Conservation (phyloP, 2,113 vertebrate genomes). For the Phycodurus eques region DNA sequence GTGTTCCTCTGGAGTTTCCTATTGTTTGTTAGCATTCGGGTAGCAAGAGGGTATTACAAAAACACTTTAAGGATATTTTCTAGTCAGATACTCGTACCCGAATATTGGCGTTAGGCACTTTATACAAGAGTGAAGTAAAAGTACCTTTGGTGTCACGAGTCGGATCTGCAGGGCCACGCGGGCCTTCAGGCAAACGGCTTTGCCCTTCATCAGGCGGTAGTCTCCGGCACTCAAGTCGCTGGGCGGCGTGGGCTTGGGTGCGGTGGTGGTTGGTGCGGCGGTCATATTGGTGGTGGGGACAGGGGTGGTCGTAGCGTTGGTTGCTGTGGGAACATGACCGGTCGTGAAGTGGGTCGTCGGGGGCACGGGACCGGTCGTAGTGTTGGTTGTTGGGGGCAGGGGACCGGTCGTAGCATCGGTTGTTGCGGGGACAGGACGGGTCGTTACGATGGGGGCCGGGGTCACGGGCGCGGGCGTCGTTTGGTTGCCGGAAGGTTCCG, state of each 20-base stretch:
- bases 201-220: slow-evolving; percentile 28
- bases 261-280: not conserved
- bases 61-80: too few relatives aligned
- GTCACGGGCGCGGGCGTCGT: not conserved
- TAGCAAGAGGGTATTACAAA: not conserved
- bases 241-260: slow-evolving; percentile 11
- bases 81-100: too few relatives aligned
- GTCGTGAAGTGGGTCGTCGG: not conserved
- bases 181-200: slow-evolving; percentile 43
- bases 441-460: not conserved
- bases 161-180: slow-evolving; percentile 54
- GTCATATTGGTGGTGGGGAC: not conserved
- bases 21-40: not conserved
- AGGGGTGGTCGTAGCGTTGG: not conserved
- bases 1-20: too few relatives aligned
- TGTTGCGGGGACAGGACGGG: not conserved
- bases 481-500: not conserved
- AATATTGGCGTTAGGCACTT: not conserved
- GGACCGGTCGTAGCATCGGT: not conserved
- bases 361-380: not conserved
- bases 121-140: not conserved
- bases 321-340: not conserved
- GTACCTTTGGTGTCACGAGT: slow-evolving; percentile 46
- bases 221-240: slow-evolving; percentile 35
- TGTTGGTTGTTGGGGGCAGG: not conserved